Evolutionary conservation across 2,113 vertebrate genomes (phyloP).

Genomic region (Alexandromys fortis): DNA sequence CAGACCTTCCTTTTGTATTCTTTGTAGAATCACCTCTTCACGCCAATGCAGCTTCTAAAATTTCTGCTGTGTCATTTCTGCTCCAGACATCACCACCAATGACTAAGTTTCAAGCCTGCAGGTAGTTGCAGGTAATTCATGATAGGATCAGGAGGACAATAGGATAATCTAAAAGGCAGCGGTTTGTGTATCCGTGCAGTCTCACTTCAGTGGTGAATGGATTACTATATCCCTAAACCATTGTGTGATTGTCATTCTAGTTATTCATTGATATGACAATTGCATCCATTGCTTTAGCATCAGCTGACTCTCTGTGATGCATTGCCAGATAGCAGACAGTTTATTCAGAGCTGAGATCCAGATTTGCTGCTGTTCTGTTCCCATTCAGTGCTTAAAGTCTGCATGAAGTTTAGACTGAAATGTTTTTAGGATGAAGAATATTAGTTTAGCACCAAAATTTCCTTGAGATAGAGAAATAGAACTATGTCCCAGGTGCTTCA

Average conservation of each 20-base stretch:
- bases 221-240: slow-evolving; percentile 51
- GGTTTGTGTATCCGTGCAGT: background rate
- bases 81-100: slow-evolving; percentile 58
- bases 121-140: slow-evolving; percentile 45
- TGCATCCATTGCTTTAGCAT: slow-evolving; percentile 58
- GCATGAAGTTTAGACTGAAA: slow-evolving; percentile 16
- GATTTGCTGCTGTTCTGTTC: slow-evolving; percentile 39
- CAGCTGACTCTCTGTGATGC: slow-evolving; percentile 61
- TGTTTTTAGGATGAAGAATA: slow-evolving; percentile 10
- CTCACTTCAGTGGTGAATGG: slow-evolving; percentile 38
- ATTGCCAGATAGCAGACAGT: slow-evolving; percentile 14
- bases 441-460: background rate
- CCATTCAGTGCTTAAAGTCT: slow-evolving; percentile 34
- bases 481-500: slow-evolving; percentile 39
- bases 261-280: slow-evolving; percentile 61
- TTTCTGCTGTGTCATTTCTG: slow-evolving; percentile 61
- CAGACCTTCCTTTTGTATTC: background rate
- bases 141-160: slow-evolving; percentile 18
- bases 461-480: slow-evolving; percentile 36
- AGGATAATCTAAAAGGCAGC: slow-evolving; percentile 47
- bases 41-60: slow-evolving; percentile 11
- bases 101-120: slow-evolving; percentile 30
- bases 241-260: slow-evolving; percentile 18
- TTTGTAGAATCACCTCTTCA: background rate
- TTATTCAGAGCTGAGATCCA: slow-evolving; percentile 40